Evolutionary conservation across 2,888 invertebrate genomes (phyloP).

Genomic region (Hypercompe scribonia): DNA sequence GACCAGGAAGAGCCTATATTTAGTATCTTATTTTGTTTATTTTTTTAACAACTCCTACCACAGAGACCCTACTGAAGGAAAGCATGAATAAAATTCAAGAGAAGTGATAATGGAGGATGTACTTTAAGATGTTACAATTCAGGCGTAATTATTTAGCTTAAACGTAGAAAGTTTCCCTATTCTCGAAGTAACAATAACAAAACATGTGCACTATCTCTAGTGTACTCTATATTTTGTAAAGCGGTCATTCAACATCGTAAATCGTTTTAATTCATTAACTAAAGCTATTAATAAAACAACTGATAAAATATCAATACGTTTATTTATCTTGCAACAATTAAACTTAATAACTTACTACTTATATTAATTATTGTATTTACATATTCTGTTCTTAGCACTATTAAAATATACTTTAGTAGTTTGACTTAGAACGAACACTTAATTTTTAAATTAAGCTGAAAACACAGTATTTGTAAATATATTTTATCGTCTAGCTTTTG

Average conservation of each 20-base stretch:
- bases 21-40: no score
- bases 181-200: not conserved
- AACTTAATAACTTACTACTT: constrained; percentile 45
- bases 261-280: constrained; percentile 49
- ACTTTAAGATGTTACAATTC: no score
- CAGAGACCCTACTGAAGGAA: no score
- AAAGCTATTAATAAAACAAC: constrained; percentile 57
- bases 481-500: not conserved
- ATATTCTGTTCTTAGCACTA: constrained; percentile 38
- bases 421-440: constrained; percentile 55
- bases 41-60: no score
- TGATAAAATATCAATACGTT: constrained; percentile 55
- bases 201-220: not conserved
- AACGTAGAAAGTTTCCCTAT: not conserved
- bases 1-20: no score
- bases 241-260: constrained; percentile 42
- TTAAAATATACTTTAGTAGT: constrained; percentile 39
- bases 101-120: no score
- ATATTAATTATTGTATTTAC: constrained; percentile 48
- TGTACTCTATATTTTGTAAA: constrained; percentile 16
- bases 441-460: constrained; percentile 23
- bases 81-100: no score
- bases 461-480: not conserved
- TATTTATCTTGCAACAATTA: constrained; percentile 48
- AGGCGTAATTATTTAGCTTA: not conserved